Evolutionary conservation across 2,797 vertebrate genomes (phyloP), one percentile per base, ranked within the genome.

Genomic region (Arctocebus calabarensis): DNA sequence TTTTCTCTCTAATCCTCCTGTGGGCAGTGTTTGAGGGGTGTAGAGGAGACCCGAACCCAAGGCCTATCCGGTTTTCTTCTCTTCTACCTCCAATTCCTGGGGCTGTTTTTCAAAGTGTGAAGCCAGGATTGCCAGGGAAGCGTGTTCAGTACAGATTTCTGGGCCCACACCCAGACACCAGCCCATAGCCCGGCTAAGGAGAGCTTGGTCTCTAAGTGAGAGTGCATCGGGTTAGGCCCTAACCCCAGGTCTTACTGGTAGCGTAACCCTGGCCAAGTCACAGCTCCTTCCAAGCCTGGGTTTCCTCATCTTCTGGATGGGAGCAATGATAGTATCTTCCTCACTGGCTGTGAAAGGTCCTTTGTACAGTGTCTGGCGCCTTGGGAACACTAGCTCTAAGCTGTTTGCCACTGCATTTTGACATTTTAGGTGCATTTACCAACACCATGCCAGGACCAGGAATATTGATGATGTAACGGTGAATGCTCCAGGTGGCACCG

Each of bases 401-500:
- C 40, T 89, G 34, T 25, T 40, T 74, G 3, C 14, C 61, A 5
- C 68, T 83, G 8, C 17, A 5, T 91, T 55, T 73, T 29, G 0
- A 0, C 34, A 92, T 87, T 93, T 45, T 32, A 75, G 3, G 20
- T 40, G 83, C 48, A 29, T 68, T 29, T 19, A 0, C 43, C 92
- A 82, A 90, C 45, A 11, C 55, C 45, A 0, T 4, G 10, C 8
- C 55, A 61, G 0, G 0, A 48, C 84, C 74, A 0, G 57, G 32
- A 0, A 5, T 0, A 25, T 25, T 95, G 9, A 91, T 84, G 45
- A 20, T 5, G 0, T 3, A 85, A 70, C 62, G 25, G 0, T 34
- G 83, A 0, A 4, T 96, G 81, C 70, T 90, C 92, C 96, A 95
- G 94, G 91, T 95, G 93, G 78, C 52, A 34, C 87, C 96, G 13